Percentiles rank a stretch among this genome's conserved stretches.
phyloP scores from a whole-genome alignment of 2,797 vertebrate genomes.

The Gymnothorax javanicus region DNA sequence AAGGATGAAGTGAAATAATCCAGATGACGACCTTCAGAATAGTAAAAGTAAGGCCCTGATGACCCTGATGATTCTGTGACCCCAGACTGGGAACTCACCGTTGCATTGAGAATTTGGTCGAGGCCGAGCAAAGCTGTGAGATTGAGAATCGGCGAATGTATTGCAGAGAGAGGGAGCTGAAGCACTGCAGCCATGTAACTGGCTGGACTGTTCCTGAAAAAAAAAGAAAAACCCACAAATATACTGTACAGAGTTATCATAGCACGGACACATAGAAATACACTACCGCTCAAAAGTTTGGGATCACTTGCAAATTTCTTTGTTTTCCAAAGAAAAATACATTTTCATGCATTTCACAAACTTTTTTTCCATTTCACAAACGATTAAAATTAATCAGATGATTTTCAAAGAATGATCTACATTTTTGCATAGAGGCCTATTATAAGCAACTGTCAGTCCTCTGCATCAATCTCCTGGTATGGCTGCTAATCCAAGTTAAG shows the following conservation, averaged over 20 bases:
- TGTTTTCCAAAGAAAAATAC: no score
- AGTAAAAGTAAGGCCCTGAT: background rate
- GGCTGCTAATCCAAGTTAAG: no score
- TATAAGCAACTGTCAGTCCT: no score
- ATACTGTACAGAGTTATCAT: conserved; percentile 2
- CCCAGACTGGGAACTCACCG: background rate
- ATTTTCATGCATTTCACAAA: no score
- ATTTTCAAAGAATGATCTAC: no score
- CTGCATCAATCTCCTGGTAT: no score
- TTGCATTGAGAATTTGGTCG: background rate
- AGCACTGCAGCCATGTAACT: conserved; percentile 41
- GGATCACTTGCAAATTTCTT: no score
- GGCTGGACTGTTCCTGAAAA: conserved; percentile 54
- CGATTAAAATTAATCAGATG: no score
- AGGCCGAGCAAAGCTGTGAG: conserved; percentile 13
- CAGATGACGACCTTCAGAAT: background rate
- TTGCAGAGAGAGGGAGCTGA: conserved; percentile 46
- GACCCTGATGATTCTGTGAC: background rate
- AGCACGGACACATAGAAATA: background rate
- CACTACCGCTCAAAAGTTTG: no score
- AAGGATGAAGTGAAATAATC: background rate
- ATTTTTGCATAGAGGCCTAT: no score
- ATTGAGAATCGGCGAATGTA: conserved; percentile 48
- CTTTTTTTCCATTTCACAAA: no score
- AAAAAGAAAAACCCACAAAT: conserved; percentile 25